Evolutionary conservation across 2,797 vertebrate species (phyloP), one percentile per base, ranked within the genome.

Genomic region (Eulemur albifrons): DNA sequence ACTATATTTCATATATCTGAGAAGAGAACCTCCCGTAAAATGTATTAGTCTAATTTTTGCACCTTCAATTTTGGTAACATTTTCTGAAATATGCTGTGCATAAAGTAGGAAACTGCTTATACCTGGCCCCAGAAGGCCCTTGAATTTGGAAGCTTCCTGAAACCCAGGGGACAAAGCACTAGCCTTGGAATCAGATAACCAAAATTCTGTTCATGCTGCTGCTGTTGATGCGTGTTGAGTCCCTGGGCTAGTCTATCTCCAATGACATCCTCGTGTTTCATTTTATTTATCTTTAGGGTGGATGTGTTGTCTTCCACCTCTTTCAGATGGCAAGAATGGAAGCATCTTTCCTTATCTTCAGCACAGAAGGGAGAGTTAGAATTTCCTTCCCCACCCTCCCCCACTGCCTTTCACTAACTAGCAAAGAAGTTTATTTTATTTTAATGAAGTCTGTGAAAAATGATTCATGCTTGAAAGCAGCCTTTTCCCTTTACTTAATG

Each of bases 401-500:
- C 59, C 67, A 30, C 84, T n/a, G 43, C 92, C 92, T 95, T 93
- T 88, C 77, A 45, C 92, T 93, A 95, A 92, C 81, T 54, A 93
- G 95, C 88, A 85, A 79, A 79, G 92, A 79, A 77, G 84, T 96
- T 96, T 95, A 88, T 96, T 97, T 95, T 90, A 80, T 90, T 97
- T 95, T 93, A 97, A 95, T 93, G 96, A 96, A 93, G 96, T 88
- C 94, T 93, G 70, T 82, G 95, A 92, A 73, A 88, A 93, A 75
- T 89, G 97, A 89, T 87, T 97, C 94, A 83, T 70, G 94, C 94
- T 94, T 89, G 90, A 96, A 96, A 93, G 94, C 93, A 87, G 79
- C 48, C 88, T 73, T 93, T 96, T 83, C 59, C 93, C 67, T 97
- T 88, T 72, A 35, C 79, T 94, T 95, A 89, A 95, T 45, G 97